A percentile compares a stretch with the other conserved stretches of the same genome.
phyloP scores from a whole-genome alignment of 2,797 vertebrate genomes.

The Danionella dracula region DNA sequence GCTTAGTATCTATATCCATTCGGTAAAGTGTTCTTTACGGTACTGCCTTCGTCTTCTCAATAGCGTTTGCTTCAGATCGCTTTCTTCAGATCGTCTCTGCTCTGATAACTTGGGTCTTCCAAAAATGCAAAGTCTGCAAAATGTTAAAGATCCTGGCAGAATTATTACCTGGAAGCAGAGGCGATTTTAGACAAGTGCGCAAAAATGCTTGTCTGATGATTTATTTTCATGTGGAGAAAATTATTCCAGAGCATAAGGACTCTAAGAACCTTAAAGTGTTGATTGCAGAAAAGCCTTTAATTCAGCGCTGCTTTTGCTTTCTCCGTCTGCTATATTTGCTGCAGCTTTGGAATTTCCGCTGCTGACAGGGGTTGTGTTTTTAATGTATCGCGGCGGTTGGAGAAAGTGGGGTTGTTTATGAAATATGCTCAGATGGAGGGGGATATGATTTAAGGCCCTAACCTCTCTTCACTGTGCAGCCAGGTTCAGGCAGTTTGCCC shows the following conservation, averaged over 20 bases:
- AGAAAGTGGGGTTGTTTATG: constrained; percentile 41
- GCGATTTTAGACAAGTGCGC: no score
- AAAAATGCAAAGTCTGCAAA: constrained; percentile 26
- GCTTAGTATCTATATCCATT: no score
- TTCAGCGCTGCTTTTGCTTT: constrained; percentile 24
- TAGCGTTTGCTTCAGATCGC: neutral
- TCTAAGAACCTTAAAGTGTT: constrained; percentile 13
- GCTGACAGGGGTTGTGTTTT: constrained; percentile 49
- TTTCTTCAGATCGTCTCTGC: constrained; percentile 29
- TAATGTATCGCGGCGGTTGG: constrained; percentile 33
- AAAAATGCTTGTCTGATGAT: neutral
- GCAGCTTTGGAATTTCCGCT: constrained; percentile 47
- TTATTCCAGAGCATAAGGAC: neutral
- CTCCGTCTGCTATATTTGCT: constrained; percentile 52
- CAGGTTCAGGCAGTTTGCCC: constrained; percentile 58
- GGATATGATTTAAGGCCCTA: constrained; percentile 55
- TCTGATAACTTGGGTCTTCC: constrained; percentile 8
- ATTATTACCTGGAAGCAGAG: constrained; percentile 16
- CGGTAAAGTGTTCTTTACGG: no score
- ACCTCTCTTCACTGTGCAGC: constrained; percentile 34
- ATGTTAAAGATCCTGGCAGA: constrained; percentile 18
- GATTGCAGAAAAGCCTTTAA: neutral
- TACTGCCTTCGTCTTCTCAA: no score
- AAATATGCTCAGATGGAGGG: constrained; percentile 44
- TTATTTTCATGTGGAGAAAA: constrained; percentile 22